phyloP scores from a whole-genome alignment of 2,113 vertebrate species.

The Dicrurus megarhynchus region DNA sequence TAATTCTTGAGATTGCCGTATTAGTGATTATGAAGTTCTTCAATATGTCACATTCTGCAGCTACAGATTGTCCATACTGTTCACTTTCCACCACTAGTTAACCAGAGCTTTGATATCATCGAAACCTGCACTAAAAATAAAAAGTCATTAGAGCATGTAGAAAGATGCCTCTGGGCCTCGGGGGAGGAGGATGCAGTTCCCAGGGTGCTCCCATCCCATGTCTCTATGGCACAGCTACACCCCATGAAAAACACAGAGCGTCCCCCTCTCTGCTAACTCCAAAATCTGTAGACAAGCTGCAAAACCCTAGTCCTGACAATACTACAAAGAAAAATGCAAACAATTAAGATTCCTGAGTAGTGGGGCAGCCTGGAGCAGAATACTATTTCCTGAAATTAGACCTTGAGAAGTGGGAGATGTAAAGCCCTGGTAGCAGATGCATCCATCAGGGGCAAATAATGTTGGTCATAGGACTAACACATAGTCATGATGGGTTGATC shows the following conservation, averaged over 20 bases:
- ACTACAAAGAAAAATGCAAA: background rate
- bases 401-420: background rate
- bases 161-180: background rate
- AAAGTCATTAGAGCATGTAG: background rate
- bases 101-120: background rate
- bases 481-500: background rate
- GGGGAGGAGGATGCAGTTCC: background rate
- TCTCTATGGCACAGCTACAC: background rate
- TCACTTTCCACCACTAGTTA: background rate
- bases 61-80: background rate
- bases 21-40: background rate
- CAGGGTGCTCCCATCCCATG: background rate
- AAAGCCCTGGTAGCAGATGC: background rate
- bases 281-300: background rate
- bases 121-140: background rate
- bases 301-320: background rate
- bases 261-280: background rate
- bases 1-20: background rate
- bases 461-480: background rate
- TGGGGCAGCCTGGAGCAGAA: background rate
- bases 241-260: fast-evolving
- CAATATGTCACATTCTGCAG: background rate
- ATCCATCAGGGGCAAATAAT: background rate
- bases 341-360: background rate
- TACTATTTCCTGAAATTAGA: background rate